Evolutionary conservation across 2,888 invertebrate genomes (phyloP).

Genomic region (Baronia brevicornis): DNA sequence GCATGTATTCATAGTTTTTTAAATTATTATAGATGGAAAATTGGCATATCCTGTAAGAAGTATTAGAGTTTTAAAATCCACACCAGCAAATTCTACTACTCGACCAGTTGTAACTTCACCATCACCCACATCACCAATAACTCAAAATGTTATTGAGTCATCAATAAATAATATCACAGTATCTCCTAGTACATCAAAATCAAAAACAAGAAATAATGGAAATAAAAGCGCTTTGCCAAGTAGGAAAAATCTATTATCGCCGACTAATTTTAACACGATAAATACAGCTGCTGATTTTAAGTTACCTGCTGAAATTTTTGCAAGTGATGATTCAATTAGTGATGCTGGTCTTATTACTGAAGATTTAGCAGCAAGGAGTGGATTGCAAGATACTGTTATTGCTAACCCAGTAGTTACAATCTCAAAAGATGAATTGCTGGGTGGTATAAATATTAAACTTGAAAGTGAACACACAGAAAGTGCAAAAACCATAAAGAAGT

Average conservation of each 20-base stretch:
- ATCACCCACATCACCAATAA: slow-evolving; percentile 34
- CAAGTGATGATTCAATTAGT: slow-evolving; percentile 65
- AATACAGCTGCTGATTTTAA: slow-evolving; percentile 59
- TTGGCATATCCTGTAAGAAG: slow-evolving; percentile 32
- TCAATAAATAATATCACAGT: slow-evolving; percentile 28
- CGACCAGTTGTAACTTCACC: slow-evolving; percentile 40
- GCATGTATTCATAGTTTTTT: background rate
- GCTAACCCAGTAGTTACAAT: slow-evolving; percentile 28
- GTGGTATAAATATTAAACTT: slow-evolving; percentile 60
- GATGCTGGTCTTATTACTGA: slow-evolving; percentile 50
- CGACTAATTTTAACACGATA: slow-evolving; percentile 45
- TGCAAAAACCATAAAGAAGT: slow-evolving; percentile 35
- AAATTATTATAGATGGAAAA: slow-evolving; percentile 35
- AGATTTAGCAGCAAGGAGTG: slow-evolving; percentile 37
- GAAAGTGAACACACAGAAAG: slow-evolving; percentile 38
- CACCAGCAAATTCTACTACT: slow-evolving; percentile 28
- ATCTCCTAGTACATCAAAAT: slow-evolving; percentile 37
- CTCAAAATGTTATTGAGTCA: slow-evolving; percentile 30
- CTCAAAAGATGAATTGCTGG: slow-evolving; percentile 58
- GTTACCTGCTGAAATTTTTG: slow-evolving; percentile 69
- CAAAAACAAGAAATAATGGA: slow-evolving; percentile 27
- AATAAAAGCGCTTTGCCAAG: slow-evolving; percentile 25
- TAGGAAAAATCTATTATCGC: slow-evolving; percentile 33
- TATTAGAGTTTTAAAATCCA: slow-evolving; percentile 28
- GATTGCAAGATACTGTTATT: slow-evolving; percentile 37